These are phyloP conservation scores for Platycercus adscitus DNA, from an alignment of 2,113 vertebrate species.

Conservation along the genomic window DNA sequence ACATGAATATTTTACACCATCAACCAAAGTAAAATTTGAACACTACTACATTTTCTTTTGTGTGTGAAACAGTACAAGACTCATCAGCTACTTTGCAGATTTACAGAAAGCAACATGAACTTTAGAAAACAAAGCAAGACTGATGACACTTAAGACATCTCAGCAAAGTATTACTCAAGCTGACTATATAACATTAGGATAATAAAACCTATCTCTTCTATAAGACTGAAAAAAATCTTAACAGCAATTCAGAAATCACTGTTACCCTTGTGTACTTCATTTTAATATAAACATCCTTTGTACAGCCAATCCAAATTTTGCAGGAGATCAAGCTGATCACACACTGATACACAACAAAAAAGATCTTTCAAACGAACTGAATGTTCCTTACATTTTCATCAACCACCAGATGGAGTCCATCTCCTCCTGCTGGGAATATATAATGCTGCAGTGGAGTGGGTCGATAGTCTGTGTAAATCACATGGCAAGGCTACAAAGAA, in stretches of 20 bases:
- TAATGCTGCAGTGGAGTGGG: constrained; percentile 98
- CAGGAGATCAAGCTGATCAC: background rate
- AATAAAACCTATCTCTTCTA: background rate
- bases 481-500: constrained; percentile 89
- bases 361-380: background rate
- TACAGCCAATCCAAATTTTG: background rate
- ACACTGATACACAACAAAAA: background rate
- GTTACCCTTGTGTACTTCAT: background rate
- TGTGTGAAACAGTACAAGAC: background rate
- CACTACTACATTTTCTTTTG: rapidly evolving
- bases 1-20: background rate
- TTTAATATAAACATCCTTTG: background rate
- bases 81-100: background rate
- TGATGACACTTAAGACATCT: background rate
- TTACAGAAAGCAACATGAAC: background rate
- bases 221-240: background rate
- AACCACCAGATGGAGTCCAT: constrained; percentile 96
- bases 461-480: constrained; percentile 96
- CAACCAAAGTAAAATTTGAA: background rate
- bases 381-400: constrained; percentile 92
- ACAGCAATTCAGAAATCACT: background rate
- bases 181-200: background rate
- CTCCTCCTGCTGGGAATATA: constrained; percentile 97
- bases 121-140: background rate
- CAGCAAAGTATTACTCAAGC: background rate